Conservation (phyloP, 2,113 vertebrate genomes). For the Brienomyrus longianalis region DNA sequence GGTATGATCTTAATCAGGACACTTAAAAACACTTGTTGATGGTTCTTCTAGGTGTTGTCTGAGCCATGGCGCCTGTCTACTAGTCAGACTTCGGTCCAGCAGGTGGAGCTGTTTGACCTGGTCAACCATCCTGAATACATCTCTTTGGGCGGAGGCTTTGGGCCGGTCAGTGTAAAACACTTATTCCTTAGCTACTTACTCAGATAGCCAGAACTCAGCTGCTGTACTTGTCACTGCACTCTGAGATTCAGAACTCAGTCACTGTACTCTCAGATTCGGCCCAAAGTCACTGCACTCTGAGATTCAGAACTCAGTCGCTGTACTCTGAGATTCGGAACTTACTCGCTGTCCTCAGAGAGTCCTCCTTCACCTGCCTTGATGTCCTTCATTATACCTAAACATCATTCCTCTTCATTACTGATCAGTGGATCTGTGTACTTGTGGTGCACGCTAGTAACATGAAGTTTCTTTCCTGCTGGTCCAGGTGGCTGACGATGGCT, state of each 20-base stretch:
- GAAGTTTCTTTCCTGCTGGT: background rate
- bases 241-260: background rate
- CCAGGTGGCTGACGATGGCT: constrained; percentile 79
- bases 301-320: background rate
- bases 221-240: background rate
- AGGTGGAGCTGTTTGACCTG: constrained; percentile 74
- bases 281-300: background rate
- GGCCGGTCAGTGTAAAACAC: constrained; percentile 65
- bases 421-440: background rate
- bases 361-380: background rate
- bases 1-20: background rate
- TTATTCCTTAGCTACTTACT: background rate
- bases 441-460: background rate
- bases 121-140: constrained; percentile 71
- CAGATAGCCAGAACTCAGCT: background rate
- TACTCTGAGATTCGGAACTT: background rate
- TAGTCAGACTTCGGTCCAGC: constrained; percentile 81
- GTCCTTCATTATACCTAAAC: background rate
- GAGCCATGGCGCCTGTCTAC: constrained; percentile 81
- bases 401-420: background rate
- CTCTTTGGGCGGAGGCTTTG: constrained; percentile 81
- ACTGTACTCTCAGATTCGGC: background rate
- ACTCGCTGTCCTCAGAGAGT: background rate
- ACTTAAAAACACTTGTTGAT: background rate
- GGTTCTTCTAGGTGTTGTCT: constrained; percentile 62